Conservation (phyloP, 2,888 invertebrate genomes). For the Schizaphis graminum region DNA sequence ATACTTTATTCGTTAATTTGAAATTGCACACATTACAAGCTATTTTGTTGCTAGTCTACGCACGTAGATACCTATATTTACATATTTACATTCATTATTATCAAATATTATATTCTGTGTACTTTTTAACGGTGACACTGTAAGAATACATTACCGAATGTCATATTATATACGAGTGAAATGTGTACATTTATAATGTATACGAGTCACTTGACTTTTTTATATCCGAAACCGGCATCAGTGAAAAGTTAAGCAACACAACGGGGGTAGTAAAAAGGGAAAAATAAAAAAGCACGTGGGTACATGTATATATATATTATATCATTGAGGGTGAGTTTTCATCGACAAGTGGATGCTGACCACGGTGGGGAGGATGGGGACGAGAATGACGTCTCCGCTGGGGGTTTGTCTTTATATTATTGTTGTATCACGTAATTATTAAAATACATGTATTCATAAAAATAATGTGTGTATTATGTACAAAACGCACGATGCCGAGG, state of each 20-base stretch:
- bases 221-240: conserved; percentile 43
- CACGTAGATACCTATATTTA: background rate
- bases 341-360: conserved; percentile 64
- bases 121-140: conserved; percentile 49
- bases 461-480: conserved; percentile 27
- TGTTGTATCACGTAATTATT: conserved; percentile 64
- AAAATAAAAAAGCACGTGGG: conserved; percentile 22
- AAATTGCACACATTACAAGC: background rate
- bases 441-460: conserved; percentile 37
- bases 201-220: conserved; percentile 63
- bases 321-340: conserved; percentile 56
- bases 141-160: conserved; percentile 41
- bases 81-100: background rate
- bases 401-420: conserved; percentile 63
- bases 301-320: background rate
- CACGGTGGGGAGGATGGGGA: conserved; percentile 1
- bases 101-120: background rate
- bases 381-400: conserved; percentile 38
- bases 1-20: background rate
- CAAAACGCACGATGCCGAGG: conserved; percentile 45
- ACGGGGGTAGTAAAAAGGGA: conserved; percentile 21
- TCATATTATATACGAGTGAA: background rate
- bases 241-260: conserved; percentile 54
- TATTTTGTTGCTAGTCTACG: background rate
- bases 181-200: conserved; percentile 27